Evolutionary conservation across 2,797 vertebrate species (phyloP).

Genomic region (Microchirus variegatus): DNA sequence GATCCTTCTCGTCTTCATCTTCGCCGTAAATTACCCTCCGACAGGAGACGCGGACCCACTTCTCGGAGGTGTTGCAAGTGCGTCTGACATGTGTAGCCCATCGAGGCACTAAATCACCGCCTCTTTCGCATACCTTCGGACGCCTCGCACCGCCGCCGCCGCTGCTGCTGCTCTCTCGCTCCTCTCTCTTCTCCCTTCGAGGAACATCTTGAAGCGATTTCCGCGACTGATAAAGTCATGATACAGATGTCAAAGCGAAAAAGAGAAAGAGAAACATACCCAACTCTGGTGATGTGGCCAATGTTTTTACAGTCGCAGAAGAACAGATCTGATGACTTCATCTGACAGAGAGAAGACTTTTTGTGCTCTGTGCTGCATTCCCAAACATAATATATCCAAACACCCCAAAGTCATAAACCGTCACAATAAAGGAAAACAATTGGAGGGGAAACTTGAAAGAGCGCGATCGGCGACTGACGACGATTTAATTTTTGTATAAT

Average conservation of each 20-base stretch:
- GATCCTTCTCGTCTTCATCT: slow-evolving; percentile 40
- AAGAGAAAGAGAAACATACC: slow-evolving; percentile 31
- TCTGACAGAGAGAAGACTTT: background rate
- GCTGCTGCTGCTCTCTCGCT: too few relatives aligned
- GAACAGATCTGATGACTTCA: background rate
- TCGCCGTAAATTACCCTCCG: slow-evolving; percentile 41
- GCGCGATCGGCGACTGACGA: too few relatives aligned
- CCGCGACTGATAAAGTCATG: slow-evolving; percentile 62
- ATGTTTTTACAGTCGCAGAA: slow-evolving; percentile 33
- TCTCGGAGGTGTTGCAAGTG: slow-evolving; percentile 56
- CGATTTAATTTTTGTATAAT: too few relatives aligned
- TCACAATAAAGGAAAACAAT: background rate
- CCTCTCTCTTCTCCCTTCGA: slow-evolving; percentile 1
- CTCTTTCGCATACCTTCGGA: slow-evolving; percentile 49
- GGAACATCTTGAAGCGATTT: slow-evolving; percentile 75
- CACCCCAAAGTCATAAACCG: background rate
- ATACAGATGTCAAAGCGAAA: slow-evolving; percentile 56
- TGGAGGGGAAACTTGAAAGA: background rate
- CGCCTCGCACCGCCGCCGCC: slow-evolving; percentile 1
- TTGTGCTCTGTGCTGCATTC: background rate
- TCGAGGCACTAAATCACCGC: slow-evolving; percentile 57
- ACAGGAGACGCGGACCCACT: slow-evolving; percentile 43
- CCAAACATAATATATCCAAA: background rate
- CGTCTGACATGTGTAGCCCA: slow-evolving; percentile 43
- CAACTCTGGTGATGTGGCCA: slow-evolving; percentile 32